Percentiles rank a stretch among this genome's conserved stretches.
These are phyloP conservation scores for Dicaeum eximium DNA, from an alignment of 2,113 vertebrate genomes.

Conservation along the genomic window DNA sequence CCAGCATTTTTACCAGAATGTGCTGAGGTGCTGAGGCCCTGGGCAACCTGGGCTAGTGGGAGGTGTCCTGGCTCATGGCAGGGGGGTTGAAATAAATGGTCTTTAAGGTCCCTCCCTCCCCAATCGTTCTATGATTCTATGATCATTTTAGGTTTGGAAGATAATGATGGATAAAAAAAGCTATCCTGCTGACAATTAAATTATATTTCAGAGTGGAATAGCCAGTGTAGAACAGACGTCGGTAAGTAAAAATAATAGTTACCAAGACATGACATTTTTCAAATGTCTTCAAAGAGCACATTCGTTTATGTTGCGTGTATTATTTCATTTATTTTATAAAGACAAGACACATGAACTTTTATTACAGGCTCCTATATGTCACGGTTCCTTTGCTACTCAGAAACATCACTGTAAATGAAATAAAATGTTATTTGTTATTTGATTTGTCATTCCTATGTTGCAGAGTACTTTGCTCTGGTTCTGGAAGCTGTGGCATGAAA, in stretches of 20 bases:
- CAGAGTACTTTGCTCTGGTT: not conserved
- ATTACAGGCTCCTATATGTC: not conserved
- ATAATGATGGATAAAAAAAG: not conserved
- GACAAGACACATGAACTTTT: constrained; percentile 23
- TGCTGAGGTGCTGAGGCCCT: not conserved
- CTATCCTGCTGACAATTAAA: not conserved
- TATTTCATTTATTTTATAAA: constrained; percentile 51
- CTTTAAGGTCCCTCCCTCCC: not conserved
- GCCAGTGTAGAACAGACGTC: not conserved
- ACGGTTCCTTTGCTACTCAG: constrained; percentile 20
- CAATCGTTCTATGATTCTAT: not conserved
- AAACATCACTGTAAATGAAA: constrained; percentile 66
- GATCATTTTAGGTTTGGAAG: not conserved
- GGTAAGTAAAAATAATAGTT: constrained; percentile 30
- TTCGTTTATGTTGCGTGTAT: not conserved
- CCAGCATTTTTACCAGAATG: not conserved
- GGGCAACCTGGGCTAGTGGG: not conserved
- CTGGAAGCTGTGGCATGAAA: not conserved
- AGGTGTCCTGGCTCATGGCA: not conserved
- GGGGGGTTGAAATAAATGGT: not conserved
- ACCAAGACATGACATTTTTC: constrained; percentile 43
- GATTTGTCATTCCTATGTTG: not conserved
- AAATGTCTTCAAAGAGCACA: constrained; percentile 39
- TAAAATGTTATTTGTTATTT: constrained; percentile 66
- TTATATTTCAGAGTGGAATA: constrained; percentile 22